Conservation (phyloP, 1,140 invertebrate genomes). For the Liolophura sinensis region DNA sequence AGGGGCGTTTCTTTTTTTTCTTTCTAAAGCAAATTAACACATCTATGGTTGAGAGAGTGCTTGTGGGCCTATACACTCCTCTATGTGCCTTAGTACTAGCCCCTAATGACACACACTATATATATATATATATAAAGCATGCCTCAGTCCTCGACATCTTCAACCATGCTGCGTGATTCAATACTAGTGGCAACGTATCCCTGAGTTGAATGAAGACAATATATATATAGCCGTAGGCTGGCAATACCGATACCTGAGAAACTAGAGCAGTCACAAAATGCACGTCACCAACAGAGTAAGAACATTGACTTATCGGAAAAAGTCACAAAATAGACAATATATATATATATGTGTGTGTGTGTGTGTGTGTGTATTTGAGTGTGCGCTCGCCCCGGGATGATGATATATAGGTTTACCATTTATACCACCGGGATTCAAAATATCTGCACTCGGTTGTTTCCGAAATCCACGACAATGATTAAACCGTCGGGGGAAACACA, state of each 20-base stretch:
- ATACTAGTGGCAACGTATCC: too few relatives aligned
- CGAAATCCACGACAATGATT: constrained; percentile 70
- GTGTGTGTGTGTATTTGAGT: constrained; percentile 7
- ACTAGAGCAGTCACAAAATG: constrained; percentile 8
- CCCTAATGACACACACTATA: too few relatives aligned
- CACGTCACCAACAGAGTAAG: constrained; percentile 1
- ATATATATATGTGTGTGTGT: neutral
- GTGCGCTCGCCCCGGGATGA: constrained; percentile 18
- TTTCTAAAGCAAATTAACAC: too few relatives aligned
- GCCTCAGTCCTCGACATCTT: too few relatives aligned
- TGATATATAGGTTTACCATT: constrained; percentile 30
- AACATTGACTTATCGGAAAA: constrained; percentile 11
- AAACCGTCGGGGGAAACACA: constrained; percentile 66
- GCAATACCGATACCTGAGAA: constrained; percentile 8
- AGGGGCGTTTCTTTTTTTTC: too few relatives aligned
- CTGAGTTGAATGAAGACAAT: too few relatives aligned
- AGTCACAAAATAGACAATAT: constrained; percentile 8
- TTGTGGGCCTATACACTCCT: too few relatives aligned
- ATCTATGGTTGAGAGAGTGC: too few relatives aligned
- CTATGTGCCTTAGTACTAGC: too few relatives aligned
- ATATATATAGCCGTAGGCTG: too few relatives aligned
- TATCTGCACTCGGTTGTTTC: constrained; percentile 65
- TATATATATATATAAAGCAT: too few relatives aligned
- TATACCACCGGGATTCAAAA: constrained; percentile 38
- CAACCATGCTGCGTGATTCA: too few relatives aligned